A percentile compares a stretch with the other conserved stretches of the same genome.
Conservation (phyloP, 2,888 invertebrate species). For the Spisula subtruncata region DNA sequence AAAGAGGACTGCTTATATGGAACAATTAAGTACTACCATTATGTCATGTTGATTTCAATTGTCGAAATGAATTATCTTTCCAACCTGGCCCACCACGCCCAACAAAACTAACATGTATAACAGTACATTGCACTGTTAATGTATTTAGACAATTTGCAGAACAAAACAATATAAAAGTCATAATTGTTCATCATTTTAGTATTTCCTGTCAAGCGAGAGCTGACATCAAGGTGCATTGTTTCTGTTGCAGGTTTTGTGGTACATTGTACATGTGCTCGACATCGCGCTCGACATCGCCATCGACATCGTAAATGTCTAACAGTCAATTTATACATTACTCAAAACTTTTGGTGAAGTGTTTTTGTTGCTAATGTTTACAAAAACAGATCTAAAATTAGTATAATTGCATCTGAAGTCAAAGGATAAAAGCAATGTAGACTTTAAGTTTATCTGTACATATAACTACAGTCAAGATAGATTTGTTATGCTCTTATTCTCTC, state of each 20-base stretch:
- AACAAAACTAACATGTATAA: slow-evolving; percentile 2
- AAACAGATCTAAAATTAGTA: slow-evolving; percentile 12
- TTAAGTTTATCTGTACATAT: too few relatives aligned
- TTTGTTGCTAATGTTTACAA: background rate
- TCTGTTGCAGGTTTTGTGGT: background rate
- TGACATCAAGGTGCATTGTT: slow-evolving; percentile 18
- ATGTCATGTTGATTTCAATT: too few relatives aligned
- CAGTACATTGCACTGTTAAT: background rate
- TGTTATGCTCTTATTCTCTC: too few relatives aligned
- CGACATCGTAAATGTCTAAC: slow-evolving; percentile 3
- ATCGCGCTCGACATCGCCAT: too few relatives aligned
- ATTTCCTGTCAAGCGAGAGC: background rate
- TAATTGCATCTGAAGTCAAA: background rate
- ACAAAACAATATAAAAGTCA: slow-evolving; percentile 1
- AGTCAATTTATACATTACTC: slow-evolving; percentile 22
- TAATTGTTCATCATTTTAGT: slow-evolving; percentile 8
- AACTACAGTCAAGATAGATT: too few relatives aligned
- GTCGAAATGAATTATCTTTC: too few relatives aligned
- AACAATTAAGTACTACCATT: too few relatives aligned
- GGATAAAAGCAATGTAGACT: too few relatives aligned
- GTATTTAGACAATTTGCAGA: slow-evolving; percentile 1
- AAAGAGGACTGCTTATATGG: too few relatives aligned
- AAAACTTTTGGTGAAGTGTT: background rate
- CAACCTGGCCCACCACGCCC: background rate
- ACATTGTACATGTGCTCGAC: background rate